phyloP scores from a whole-genome alignment of 1,140 invertebrate genomes.

The Micrasema minimum region DNA sequence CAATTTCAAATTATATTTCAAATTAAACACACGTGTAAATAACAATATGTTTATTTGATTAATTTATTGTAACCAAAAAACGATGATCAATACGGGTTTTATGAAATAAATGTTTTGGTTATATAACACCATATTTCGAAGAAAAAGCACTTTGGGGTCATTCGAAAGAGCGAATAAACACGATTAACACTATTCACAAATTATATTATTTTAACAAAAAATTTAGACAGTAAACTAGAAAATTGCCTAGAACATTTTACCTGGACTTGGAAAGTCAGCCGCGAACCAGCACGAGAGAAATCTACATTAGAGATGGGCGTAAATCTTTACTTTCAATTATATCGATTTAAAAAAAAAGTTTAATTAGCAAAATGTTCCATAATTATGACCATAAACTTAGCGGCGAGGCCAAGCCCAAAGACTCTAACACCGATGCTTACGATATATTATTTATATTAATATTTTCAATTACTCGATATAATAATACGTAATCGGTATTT shows the following conservation, averaged over 20 bases:
- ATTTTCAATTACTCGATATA: too few relatives aligned
- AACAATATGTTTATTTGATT: conserved; percentile 2
- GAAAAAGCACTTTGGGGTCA: background rate
- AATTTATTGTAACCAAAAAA: conserved; percentile 4
- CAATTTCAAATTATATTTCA: conserved; percentile 5
- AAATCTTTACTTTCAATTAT: too few relatives aligned
- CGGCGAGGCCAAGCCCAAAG: too few relatives aligned
- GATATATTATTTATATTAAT: too few relatives aligned
- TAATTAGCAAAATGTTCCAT: too few relatives aligned
- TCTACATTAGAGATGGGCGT: background rate
- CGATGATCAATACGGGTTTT: conserved; percentile 40
- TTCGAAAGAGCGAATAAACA: background rate
- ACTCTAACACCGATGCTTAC: too few relatives aligned
- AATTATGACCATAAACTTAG: too few relatives aligned
- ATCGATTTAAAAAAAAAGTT: too few relatives aligned
- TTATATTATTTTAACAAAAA: background rate
- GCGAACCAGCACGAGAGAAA: conserved; percentile 12
- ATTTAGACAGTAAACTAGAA: conserved; percentile 1
- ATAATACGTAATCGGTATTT: too few relatives aligned
- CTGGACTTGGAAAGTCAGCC: conserved; percentile 43
- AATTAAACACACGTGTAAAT: background rate
- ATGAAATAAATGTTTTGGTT: conserved; percentile 19
- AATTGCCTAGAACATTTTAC: conserved; percentile 35
- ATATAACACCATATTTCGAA: conserved; percentile 38
- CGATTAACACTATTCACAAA: conserved; percentile 15